Evolutionary conservation across 2,113 vertebrate species (phyloP), one percentile per base, ranked within the genome.

Genomic region (Amia ocellicauda): DNA sequence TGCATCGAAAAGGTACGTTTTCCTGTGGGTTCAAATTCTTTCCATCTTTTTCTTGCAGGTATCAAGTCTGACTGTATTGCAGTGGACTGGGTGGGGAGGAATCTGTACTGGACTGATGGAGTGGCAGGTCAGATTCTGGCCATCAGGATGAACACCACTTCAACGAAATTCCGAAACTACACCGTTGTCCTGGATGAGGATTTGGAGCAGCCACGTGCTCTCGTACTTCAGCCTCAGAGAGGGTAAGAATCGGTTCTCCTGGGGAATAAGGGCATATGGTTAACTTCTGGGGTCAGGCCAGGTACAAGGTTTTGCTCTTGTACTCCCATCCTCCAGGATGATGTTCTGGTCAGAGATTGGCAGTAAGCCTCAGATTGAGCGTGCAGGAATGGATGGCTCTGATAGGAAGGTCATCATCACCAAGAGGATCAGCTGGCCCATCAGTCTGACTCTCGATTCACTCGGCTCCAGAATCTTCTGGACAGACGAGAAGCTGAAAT

Each of bases 291-390:
- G 4, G n/a, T n/a, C n/a, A n/a, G n/a, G n/a, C n/a, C n/a, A n/a
- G n/a, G n/a, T n/a, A n/a, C 16, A 47, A 47, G 43, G 3, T 22
- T n/a, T n/a, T 9, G 0, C 0, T 7, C 22, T 13, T 22, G 23
- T 10, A 7, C 13, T 62, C 51, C 13, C 9, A 28, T 67, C 2
- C 29, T 24, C 54, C 67, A 98, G 95, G 66, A 54, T 94, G 72
- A 92, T 98, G 90, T 91, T 94, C 62, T 98, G 94, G 95, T 92
- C 93, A 0, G 91, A 94, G 78, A 89, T 92, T 13, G 92, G 93
- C 67, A 83, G 69, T 52, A 68, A 80, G 1, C 85, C 94, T 50
- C 87, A 86, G 62, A 93, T 98, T 26, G 83, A 90, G 75, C 70
- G 73, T 29, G 84, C 93, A 1, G 79, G 86, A 19, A 97, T 98